Evolutionary conservation across 2,113 vertebrate species (phyloP), one percentile per base, ranked within the genome.

Genomic region (Semnornis frantzii): DNA sequence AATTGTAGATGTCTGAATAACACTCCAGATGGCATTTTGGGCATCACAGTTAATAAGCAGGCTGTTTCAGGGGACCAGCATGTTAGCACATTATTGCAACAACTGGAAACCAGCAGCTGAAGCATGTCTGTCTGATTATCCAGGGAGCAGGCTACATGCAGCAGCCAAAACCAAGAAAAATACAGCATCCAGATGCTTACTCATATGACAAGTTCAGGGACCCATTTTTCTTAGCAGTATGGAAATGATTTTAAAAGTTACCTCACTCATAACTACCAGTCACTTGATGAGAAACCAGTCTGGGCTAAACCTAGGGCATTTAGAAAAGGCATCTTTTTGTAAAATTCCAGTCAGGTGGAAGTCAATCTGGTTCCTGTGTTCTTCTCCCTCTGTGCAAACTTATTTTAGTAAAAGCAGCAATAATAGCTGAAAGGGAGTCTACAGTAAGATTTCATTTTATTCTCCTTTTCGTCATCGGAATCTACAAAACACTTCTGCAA

Each of bases 1-100:
- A 92, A 93, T 94, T 94, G 82, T 76, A 79, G 78, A 83, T 90
- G 85, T 92, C 64, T 31, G 70, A 81, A 74, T 68, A 65, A 91
- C 89, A 78, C 82, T 86, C 83, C 87, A 91, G 87, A 95, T 74
- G 87, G 94, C 81, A 82, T 73, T 89, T 86, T 92, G 95, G 94
- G 77, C 93, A 94, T 65, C 54, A 37, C 63, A 57, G 84, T 82
- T 94, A 94, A 94, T 72, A 87, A 92, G 78, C 64, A 77, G 92
- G 63, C 93, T 92, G 87, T 93, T 95, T 93, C 62, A 39, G 71
- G 76, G 85, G 91, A 89, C 85, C 54, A 77, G 58, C 64, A 68
- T 59, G 85, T 92, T 92, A 93, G 94, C 83, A 66, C 83, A 59
- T 94, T 90, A 89, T 85, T 71, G 75, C 75, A 90, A 90, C 77